Evolutionary conservation across 2,888 invertebrate genomes (phyloP).

Genomic region (Heteromyza rotundicornis): DNA sequence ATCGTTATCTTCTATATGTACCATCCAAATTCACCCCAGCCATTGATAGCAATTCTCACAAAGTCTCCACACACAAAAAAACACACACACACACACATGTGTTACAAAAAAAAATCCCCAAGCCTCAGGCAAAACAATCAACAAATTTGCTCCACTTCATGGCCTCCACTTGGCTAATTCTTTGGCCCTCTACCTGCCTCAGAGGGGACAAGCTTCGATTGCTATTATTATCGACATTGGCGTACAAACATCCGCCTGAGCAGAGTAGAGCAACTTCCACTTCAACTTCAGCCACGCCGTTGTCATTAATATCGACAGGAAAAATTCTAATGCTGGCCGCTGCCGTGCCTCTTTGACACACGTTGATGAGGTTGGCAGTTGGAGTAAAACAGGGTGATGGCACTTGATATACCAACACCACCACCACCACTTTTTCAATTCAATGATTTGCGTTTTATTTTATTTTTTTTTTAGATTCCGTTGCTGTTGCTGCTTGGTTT

Average conservation of each 20-base stretch:
- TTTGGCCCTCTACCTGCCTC: too few species aligned
- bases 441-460: constrained; percentile 6
- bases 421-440: constrained; percentile 22
- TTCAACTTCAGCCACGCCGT: neutral
- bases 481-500: neutral
- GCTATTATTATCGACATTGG: constrained; percentile 1
- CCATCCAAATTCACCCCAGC: too few species aligned
- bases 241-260: neutral
- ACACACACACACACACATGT: neutral
- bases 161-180: too few species aligned
- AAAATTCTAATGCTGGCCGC: neutral
- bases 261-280: neutral
- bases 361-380: neutral
- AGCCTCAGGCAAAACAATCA: constrained; percentile 1
- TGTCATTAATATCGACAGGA: neutral
- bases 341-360: neutral
- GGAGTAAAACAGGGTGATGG: neutral
- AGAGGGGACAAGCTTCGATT: neutral
- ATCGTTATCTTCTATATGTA: too few species aligned
- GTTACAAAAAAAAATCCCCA: neutral
- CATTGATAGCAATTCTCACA: too few species aligned
- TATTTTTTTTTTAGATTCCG: neutral
- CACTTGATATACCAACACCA: too few species aligned
- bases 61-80: too few species aligned
- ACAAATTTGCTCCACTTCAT: neutral